phyloP scores from a whole-genome alignment of 92 coral and sea anemone species.

The Parazoanthus darwini region DNA sequence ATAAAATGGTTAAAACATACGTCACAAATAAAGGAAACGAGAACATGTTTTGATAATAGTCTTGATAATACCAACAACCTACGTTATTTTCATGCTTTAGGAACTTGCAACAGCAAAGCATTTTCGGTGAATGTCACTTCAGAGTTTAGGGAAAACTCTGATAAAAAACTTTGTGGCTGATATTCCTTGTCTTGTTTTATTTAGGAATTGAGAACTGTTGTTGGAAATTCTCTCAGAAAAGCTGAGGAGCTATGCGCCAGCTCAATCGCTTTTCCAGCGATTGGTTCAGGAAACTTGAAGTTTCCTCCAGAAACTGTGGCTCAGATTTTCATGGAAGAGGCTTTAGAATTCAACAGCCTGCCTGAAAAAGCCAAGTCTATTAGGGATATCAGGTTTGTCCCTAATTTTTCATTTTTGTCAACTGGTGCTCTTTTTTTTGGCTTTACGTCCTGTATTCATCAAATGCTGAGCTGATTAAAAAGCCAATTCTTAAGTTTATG shows the following conservation, averaged over 20 bases:
- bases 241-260: slow-evolving; percentile 8
- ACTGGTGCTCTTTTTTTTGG: too few species aligned
- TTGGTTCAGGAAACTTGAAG: slow-evolving; percentile 43
- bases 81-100: too few species aligned
- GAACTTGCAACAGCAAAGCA: too few species aligned
- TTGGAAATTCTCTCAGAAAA: slow-evolving; percentile 17
- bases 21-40: too few species aligned
- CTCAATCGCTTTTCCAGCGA: slow-evolving; percentile 45
- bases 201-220: slow-evolving; percentile 15
- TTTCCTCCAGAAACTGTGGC: slow-evolving; percentile 36
- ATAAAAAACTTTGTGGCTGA: too few species aligned
- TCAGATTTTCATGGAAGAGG: slow-evolving; percentile 40
- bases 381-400: background rate
- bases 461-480: too few species aligned
- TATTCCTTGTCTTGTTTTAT: background rate
- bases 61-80: too few species aligned
- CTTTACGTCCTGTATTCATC: too few species aligned
- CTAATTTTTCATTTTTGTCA: background rate
- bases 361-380: background rate
- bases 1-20: too few species aligned
- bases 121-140: too few species aligned
- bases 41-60: too few species aligned
- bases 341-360: background rate
- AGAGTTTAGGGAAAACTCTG: background rate
- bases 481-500: too few species aligned